These are phyloP conservation scores for Triops cancriformis DNA, from an alignment of 1,140 invertebrate species.

Conservation along the genomic window DNA sequence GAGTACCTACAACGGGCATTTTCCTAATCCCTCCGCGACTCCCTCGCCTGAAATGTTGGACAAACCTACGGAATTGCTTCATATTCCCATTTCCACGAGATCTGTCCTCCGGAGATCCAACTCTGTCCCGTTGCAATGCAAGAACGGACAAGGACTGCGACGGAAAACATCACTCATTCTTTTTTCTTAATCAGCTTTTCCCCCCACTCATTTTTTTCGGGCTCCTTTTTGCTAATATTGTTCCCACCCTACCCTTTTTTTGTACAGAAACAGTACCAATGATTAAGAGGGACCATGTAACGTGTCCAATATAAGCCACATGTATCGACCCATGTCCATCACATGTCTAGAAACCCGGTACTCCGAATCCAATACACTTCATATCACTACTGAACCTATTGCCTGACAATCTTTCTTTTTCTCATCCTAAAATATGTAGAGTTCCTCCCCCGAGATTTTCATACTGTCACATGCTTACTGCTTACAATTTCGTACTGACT, in stretches of 20 bases:
- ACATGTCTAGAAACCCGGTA: not conserved
- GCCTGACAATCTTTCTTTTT: not conserved
- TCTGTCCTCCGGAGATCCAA: not conserved
- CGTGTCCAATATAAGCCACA: not conserved
- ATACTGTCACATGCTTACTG: too few species aligned
- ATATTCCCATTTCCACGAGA: not conserved
- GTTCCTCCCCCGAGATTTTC: not conserved
- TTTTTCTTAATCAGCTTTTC: not conserved
- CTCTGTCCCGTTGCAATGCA: not conserved
- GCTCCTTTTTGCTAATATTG: too few species aligned
- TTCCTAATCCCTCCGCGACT: not conserved
- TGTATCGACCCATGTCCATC: not conserved
- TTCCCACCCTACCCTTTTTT: too few species aligned
- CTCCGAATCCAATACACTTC: not conserved
- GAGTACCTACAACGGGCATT: not conserved
- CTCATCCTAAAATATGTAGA: not conserved
- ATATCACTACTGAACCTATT: not conserved
- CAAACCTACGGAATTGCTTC: not conserved
- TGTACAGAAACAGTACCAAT: not conserved
- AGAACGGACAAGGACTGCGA: not conserved
- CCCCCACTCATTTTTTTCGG: not conserved
- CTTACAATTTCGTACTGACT: too few species aligned
- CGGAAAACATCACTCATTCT: not conserved
- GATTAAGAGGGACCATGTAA: constrained; percentile 5
- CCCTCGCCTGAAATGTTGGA: not conserved